Percentiles rank a stretch among this genome's conserved stretches.
phyloP scores from a whole-genome alignment of 2,797 vertebrate species.

The Chaunax sp. region DNA sequence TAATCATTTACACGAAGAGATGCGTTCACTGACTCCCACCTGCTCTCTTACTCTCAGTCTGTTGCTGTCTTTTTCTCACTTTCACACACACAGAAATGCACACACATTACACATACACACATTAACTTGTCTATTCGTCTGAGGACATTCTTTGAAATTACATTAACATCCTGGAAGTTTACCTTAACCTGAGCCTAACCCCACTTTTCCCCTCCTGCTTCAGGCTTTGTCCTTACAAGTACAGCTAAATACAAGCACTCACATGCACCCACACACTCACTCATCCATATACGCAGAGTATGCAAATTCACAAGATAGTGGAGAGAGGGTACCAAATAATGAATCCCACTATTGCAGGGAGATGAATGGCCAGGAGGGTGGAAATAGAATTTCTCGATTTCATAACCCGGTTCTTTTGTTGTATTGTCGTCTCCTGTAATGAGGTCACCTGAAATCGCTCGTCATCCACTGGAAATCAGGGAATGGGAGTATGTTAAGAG shows the following conservation, averaged over 20 bases:
- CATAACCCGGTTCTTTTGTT: constrained; percentile 73
- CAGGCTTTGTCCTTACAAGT: constrained; percentile 24
- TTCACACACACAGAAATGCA: not conserved
- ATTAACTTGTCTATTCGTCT: not conserved
- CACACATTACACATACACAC: not conserved
- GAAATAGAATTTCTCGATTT: constrained; percentile 76
- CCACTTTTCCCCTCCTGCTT: constrained; percentile 18
- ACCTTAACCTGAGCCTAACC: constrained; percentile 17
- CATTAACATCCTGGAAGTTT: constrained; percentile 8
- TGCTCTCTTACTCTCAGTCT: not conserved
- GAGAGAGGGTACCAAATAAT: constrained; percentile 59
- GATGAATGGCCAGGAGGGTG: constrained; percentile 66
- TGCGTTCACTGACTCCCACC: not conserved
- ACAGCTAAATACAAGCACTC: constrained; percentile 17
- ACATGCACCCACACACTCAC: not conserved
- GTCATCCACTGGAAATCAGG: constrained; percentile 43
- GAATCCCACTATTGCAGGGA: constrained; percentile 59
- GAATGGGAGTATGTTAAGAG: constrained; percentile 48
- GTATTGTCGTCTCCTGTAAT: constrained; percentile 68
- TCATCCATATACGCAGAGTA: constrained; percentile 28
- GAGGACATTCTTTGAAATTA: constrained; percentile 15
- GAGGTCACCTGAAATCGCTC: constrained; percentile 68
- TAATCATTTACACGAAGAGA: not conserved
- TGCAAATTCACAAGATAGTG: constrained; percentile 59
- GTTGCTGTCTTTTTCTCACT: not conserved